phyloP scores from a whole-genome alignment of 2,888 invertebrate species.

The Poecilobothrus nobilitatus region DNA sequence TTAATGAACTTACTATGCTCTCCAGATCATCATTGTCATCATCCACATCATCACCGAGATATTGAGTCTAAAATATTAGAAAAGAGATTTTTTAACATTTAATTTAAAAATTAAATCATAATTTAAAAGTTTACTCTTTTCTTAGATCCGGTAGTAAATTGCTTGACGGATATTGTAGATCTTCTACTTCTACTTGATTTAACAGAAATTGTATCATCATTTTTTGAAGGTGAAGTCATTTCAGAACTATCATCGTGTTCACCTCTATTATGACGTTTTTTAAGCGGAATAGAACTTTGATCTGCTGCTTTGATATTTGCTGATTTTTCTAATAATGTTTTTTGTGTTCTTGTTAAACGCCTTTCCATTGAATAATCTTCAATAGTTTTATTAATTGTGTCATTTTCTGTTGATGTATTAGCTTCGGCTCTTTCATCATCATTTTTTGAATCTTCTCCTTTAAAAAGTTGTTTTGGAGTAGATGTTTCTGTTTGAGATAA shows the following conservation, averaged over 20 bases:
- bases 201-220: not conserved
- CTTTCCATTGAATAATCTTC: conserved; percentile 25
- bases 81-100: not conserved
- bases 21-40: not conserved
- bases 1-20: not conserved
- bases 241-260: not conserved
- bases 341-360: conserved; percentile 32
- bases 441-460: not conserved
- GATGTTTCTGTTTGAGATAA: not conserved
- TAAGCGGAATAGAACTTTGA: conserved; percentile 4
- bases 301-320: not conserved
- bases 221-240: not conserved
- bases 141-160: not conserved
- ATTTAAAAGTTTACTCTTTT: not conserved
- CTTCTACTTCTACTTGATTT: not conserved
- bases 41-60: not conserved
- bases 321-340: conserved; percentile 29
- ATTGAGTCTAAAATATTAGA: not conserved
- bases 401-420: not conserved
- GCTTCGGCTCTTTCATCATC: not conserved
- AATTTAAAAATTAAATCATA: not conserved
- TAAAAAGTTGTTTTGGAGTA: not conserved
- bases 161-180: not conserved
- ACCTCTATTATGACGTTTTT: not conserved
- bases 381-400: not conserved